Conservation (phyloP, 2,797 vertebrate species). For the Taeniopygia guttata region DNA sequence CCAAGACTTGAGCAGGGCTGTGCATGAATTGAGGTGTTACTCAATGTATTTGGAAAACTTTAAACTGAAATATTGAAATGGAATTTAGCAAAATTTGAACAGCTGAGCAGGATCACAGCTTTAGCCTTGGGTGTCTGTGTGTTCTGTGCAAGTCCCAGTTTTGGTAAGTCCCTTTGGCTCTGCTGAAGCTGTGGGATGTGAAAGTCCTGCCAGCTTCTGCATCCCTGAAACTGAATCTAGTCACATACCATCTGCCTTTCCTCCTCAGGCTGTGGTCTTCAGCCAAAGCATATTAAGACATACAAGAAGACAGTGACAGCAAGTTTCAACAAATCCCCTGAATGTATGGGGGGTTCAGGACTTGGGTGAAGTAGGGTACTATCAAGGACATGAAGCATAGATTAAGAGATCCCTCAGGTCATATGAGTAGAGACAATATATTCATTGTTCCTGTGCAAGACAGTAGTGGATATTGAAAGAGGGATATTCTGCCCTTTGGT, state of each 20-base stretch:
- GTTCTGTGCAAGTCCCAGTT: slow-evolving; percentile 35
- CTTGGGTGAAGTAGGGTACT: background rate
- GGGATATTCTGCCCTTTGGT: background rate
- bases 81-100: slow-evolving; percentile 47
- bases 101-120: slow-evolving; percentile 53
- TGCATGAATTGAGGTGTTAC: slow-evolving; percentile 20
- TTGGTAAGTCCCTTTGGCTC: slow-evolving; percentile 43
- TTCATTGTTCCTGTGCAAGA: background rate
- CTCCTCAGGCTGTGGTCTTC: background rate
- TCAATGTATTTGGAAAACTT: slow-evolving; percentile 34
- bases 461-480: rapidly evolving
- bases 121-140: slow-evolving; percentile 30
- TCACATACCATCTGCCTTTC: slow-evolving; percentile 45
- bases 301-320: background rate
- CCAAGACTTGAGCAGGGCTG: background rate
- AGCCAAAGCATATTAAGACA: slow-evolving; percentile 22
- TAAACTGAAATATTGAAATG: slow-evolving; percentile 49
- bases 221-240: slow-evolving; percentile 30
- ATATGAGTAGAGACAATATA: background rate
- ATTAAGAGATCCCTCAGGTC: background rate
- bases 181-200: slow-evolving; percentile 1
- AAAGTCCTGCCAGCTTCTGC: slow-evolving; percentile 42
- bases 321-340: background rate
- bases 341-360: background rate
- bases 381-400: background rate